A percentile compares a stretch with the other conserved stretches of the same genome.
These are phyloP conservation scores for Alouatta palliata DNA, from an alignment of 2,113 vertebrate species.

Conservation along the genomic window DNA sequence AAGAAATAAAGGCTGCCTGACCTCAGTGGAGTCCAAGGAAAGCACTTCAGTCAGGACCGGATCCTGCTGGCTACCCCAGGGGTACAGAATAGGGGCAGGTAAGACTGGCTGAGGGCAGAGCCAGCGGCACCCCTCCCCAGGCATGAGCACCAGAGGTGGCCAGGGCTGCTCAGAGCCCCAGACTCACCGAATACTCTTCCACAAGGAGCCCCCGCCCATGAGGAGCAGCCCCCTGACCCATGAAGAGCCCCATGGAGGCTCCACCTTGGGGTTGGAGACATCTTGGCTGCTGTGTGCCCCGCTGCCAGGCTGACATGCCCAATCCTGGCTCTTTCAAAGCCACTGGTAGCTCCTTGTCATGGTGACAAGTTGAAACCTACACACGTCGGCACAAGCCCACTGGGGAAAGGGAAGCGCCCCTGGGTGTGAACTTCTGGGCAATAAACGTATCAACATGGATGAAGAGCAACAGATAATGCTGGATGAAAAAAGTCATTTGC, in stretches of 20 bases:
- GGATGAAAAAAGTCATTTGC: not conserved
- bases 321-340: not conserved
- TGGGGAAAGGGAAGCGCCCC: not conserved
- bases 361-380: not conserved
- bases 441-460: not conserved
- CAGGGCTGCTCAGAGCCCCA: not conserved
- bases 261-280: not conserved
- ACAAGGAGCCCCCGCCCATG: not conserved
- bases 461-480: not conserved
- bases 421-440: not conserved
- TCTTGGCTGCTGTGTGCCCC: not conserved
- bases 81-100: not conserved
- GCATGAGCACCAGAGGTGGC: not conserved
- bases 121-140: not conserved
- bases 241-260: no score
- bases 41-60: rapidly evolving
- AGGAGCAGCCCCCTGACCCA: no score
- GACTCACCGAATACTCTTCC: no score
- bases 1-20: not conserved
- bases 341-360: not conserved
- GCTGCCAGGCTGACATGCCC: not conserved
- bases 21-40: not conserved
- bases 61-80: not conserved
- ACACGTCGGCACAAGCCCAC: not conserved
- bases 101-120: not conserved